Base-by-base conservation (phyloP, 2,113 vertebrate species). In the Pluvianellus socialis region DNA sequence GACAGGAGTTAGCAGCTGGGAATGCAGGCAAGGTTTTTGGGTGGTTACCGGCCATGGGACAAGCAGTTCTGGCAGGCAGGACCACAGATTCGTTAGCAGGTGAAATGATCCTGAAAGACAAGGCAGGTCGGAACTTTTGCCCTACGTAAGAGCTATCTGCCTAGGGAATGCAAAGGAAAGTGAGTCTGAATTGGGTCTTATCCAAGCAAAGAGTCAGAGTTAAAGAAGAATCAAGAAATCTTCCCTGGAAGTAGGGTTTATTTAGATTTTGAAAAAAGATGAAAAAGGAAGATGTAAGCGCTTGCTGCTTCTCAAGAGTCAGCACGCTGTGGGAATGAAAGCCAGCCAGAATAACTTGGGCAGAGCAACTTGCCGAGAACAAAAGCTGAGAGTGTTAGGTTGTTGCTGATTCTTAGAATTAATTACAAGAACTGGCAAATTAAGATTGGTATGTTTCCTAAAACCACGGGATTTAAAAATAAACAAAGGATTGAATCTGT, bases 1-100 rank as follows among this genome's bases (percentile, higher is more conserved):
- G 91, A 96, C 38, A 66, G 94, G n/a, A 97, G n/a, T 2, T 20
- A 96, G 95, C 94, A 96, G 92, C 86, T 96, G 95, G 86, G 95
- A 96, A 96, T 87, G 91, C 2, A 82, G 62, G 84, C 80, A 88
- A 91, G 70, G 66, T 45, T 89, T 90, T 79, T 4, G 4, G 50
- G 81, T 66, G 76, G 77, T 96, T 92, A 76, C 58, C 33, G 0
- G 80, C 80, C 92, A 79, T 0, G 26, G 87, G 92, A 94, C 91
- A 94, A 72, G 88, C 66, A 91, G 88, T 95, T 76, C 95, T 94
- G 86, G 73, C 92, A 96, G 88, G 66, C 86, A 87, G 86, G 49
- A 88, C 88, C 70, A 86, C 76, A 49, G 73, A 92, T 23, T 53
- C 0, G 0, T 50, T 32, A 96, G 74, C 88, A 93, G 84, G 80